These are phyloP conservation scores for Drosophila sordidapex DNA, from an alignment of 2,888 invertebrate species.

Conservation along the genomic window DNA sequence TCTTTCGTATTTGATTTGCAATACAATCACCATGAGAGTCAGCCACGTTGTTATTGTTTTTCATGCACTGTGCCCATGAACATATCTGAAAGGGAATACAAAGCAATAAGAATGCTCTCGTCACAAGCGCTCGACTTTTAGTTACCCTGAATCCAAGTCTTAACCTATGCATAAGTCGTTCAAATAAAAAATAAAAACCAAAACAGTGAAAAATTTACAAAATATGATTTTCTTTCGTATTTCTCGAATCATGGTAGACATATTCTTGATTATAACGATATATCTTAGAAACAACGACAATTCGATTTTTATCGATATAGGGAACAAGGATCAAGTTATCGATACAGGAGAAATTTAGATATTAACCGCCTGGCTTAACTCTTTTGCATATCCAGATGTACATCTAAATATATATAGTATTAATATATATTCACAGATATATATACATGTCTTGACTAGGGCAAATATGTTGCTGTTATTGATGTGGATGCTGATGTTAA, in stretches of 20 bases:
- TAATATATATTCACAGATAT: neutral
- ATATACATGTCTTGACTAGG: neutral
- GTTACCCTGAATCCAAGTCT: neutral
- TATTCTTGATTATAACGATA: neutral
- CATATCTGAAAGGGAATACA: neutral
- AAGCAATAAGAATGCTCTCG: neutral
- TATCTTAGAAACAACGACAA: neutral
- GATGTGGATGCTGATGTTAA: neutral
- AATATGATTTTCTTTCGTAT: neutral
- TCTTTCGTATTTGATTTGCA: constrained; percentile 28
- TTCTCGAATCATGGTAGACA: neutral
- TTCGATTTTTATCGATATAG: neutral
- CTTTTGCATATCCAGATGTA: neutral
- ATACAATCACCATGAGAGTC: constrained; percentile 17
- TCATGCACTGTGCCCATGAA: neutral
- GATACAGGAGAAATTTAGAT: neutral
- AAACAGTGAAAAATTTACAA: neutral
- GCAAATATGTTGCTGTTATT: neutral
- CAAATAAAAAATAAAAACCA: neutral
- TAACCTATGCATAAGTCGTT: neutral
- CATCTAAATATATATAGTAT: neutral
- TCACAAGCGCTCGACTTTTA: neutral
- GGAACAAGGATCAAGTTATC: neutral
- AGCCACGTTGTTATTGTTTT: constrained; percentile 7
- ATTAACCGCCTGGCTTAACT: neutral